Percentiles rank a stretch among this genome's conserved stretches.
Evolutionary conservation across 2,113 vertebrate species (phyloP).

Genomic region (Odocoileus hemionus): DNA sequence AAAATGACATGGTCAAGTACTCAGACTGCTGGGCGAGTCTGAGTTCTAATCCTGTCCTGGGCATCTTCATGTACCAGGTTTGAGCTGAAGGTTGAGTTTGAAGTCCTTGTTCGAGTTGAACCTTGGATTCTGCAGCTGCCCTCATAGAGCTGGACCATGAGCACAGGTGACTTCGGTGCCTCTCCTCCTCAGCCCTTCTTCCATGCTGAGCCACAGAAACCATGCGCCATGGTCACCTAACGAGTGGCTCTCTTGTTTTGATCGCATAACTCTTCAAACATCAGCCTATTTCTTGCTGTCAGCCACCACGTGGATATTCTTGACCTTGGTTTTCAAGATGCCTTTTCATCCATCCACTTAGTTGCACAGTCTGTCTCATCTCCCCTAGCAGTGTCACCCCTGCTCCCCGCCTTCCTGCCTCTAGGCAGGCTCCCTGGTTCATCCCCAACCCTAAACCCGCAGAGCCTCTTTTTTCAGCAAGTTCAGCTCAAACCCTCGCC

Average conservation of each 20-base stretch:
- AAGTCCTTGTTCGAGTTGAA: neutral
- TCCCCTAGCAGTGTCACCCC: neutral
- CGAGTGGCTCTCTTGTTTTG: conserved; percentile 24
- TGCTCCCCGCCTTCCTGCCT: neutral
- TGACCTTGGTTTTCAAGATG: conserved; percentile 60
- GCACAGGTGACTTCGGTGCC: neutral
- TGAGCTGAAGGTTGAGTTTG: conserved; percentile 2
- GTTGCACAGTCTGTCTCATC: neutral
- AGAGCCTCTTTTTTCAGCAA: neutral
- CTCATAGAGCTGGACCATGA: neutral
- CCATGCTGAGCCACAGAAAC: neutral
- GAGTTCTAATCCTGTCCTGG: neutral
- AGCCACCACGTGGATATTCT: conserved; percentile 7
- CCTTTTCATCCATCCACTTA: conserved; percentile 40
- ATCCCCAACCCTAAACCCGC: neutral
- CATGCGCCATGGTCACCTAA: neutral
- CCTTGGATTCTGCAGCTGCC: neutral
- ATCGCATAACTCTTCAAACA: conserved; percentile 53
- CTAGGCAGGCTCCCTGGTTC: neutral
- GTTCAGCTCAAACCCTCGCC: neutral
- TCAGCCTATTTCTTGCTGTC: conserved; percentile 32
- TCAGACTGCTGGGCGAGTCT: neutral
- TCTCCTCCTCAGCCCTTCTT: neutral
- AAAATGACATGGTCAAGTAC: neutral
- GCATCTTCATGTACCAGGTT: neutral